Evolutionary conservation across 2,888 invertebrate genomes (phyloP), one percentile per base, ranked within the genome.

Genomic region (Limenitis arthemis): DNA sequence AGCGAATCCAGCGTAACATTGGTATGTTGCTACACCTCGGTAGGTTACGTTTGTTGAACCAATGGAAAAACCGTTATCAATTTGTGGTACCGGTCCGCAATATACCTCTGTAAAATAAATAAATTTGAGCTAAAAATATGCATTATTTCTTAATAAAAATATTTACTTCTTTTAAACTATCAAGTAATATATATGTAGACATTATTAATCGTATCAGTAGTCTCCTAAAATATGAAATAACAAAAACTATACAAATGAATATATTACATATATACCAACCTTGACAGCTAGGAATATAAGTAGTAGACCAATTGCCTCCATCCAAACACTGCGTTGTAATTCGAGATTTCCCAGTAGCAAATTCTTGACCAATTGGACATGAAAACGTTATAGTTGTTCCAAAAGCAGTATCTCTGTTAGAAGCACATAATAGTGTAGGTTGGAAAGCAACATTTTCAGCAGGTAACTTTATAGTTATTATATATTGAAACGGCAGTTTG

Each of bases 81-180:
- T 98, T 88, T 98, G 98, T 50, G 98, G 98, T 44, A 98, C 98
- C 29, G 98, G 97, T 50, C 97, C 97, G 77, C 98, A 98, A 75
- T 98, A 98, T 28, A 96, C 96, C 89, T 91, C 92, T 91, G 86
- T 36, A 72, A 77, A 62, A 56, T 55, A 56, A 61, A 38, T n/a
- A 12, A 36, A 34, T 8, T 28, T 6, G n/a, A 42, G 30, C 1
- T 33, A 28, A 9, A 44, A 7, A 11, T 11, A 12, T 9, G 12
- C 2, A 3, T 11, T 11, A 33, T 11, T 11, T 9, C 8, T 6
- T 12, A 8, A 7, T 9, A 44, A 42, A 9, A 52, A 36, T n/a
- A 44, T 7, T 34, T 37, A 28, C 38, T 43, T 20, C 1, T 20
- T 20, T 20, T 20, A 20, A 20, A n/a, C 2, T 20, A 20, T 20